These are phyloP conservation scores for Pheosia tremula DNA, from an alignment of 2,888 invertebrate species.

Conservation along the genomic window DNA sequence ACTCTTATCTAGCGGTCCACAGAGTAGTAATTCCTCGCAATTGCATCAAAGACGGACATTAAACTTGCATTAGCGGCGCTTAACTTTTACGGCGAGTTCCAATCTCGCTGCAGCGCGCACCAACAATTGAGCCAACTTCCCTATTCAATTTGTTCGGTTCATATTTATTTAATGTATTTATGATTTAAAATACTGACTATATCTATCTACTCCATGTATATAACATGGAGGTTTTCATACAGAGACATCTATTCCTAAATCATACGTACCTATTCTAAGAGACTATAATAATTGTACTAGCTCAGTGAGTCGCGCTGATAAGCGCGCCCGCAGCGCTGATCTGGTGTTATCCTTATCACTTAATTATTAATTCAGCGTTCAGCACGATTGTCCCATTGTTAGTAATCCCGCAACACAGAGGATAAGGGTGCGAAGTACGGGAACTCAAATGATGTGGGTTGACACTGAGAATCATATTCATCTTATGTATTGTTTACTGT, in stretches of 20 bases:
- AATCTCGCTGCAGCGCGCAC: slow-evolving; percentile 47
- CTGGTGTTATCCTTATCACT: slow-evolving; percentile 14
- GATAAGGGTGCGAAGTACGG: not conserved
- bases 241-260: not conserved
- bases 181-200: too few relatives aligned
- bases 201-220: too few relatives aligned
- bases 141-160: slow-evolving; percentile 43
- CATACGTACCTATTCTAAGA: not conserved
- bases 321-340: slow-evolving; percentile 4
- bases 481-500: not conserved
- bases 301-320: slow-evolving; percentile 16
- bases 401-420: slow-evolving; percentile 25
- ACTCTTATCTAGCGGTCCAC: slow-evolving; percentile 8
- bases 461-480: not conserved
- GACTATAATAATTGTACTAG: not conserved
- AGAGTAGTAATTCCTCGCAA: slow-evolving; percentile 53
- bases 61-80: slow-evolving; percentile 73
- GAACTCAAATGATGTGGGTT: not conserved
- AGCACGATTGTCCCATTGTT: slow-evolving; percentile 31
- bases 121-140: slow-evolving; percentile 40
- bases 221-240: too few relatives aligned
- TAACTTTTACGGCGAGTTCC: slow-evolving; percentile 67
- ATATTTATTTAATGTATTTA: too few relatives aligned
- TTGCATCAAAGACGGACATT: slow-evolving; percentile 71
- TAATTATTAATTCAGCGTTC: slow-evolving; percentile 38